Conservation (phyloP, 2,888 invertebrate genomes). For the Boloria euphrosyne region DNA sequence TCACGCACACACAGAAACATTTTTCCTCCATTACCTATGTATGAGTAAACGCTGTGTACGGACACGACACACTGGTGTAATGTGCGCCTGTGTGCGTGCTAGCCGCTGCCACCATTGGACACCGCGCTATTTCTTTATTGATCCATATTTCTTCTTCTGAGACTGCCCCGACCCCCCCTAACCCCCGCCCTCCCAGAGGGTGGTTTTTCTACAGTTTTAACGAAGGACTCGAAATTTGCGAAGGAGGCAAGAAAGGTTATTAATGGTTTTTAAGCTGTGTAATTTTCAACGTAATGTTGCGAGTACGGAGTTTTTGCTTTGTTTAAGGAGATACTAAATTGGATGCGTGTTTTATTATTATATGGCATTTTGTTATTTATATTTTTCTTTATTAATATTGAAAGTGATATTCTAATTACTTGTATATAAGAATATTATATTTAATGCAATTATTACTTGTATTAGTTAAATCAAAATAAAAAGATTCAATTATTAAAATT, state of each 20-base stretch:
- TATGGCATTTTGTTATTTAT: constrained; percentile 9
- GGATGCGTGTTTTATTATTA: constrained; percentile 14
- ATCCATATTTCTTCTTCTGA: constrained; percentile 83
- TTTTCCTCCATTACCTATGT: constrained; percentile 49
- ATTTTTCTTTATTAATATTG: background rate
- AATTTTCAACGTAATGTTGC: constrained; percentile 68
- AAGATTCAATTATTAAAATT: too few relatives aligned
- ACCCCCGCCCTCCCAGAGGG: constrained; percentile 45
- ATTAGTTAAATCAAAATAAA: too few relatives aligned
- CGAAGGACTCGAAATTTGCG: constrained; percentile 70
- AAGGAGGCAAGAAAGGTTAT: constrained; percentile 69
- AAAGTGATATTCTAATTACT: too few relatives aligned
- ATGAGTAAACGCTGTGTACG: constrained; percentile 48
- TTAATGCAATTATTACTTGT: too few relatives aligned
- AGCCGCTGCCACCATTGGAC: constrained; percentile 79
- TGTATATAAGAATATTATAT: too few relatives aligned
- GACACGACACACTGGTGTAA: constrained; percentile 43
- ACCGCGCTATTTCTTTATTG: constrained; percentile 82
- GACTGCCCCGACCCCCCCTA: constrained; percentile 59
- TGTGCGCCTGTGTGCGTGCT: constrained; percentile 64
- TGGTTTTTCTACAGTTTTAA: constrained; percentile 82
- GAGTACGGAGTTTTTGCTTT: constrained; percentile 54
- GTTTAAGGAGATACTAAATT: constrained; percentile 38
- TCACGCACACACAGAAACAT: constrained; percentile 47
- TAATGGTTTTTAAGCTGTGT: constrained; percentile 79